A percentile compares a stretch with the other conserved stretches of the same genome.
phyloP scores from a whole-genome alignment of 1,140 invertebrate species.

The Aphaenogaster ashmeadi region DNA sequence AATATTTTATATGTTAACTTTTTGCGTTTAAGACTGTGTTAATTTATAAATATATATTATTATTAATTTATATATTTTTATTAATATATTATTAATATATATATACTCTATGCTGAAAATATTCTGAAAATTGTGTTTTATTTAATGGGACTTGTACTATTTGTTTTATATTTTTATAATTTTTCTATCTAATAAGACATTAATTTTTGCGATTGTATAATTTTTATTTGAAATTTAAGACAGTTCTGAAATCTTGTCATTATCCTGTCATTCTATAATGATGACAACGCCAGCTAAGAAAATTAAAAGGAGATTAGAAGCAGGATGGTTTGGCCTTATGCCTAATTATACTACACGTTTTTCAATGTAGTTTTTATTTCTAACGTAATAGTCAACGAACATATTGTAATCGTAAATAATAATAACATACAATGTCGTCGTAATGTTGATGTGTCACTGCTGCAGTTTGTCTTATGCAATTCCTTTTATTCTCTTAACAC shows the following conservation, averaged over 20 bases:
- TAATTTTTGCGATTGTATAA: background rate
- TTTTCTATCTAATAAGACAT: background rate
- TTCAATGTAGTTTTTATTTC: slow-evolving; percentile 79
- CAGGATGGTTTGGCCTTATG: background rate
- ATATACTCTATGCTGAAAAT: background rate
- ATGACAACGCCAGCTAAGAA: background rate
- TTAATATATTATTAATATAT: background rate
- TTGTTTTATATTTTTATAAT: background rate
- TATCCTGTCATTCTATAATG: background rate
- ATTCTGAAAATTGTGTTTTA: background rate
- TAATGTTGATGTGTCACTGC: slow-evolving; percentile 33
- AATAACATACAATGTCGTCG: slow-evolving; percentile 77
- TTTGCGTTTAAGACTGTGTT: background rate
- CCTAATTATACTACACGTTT: slow-evolving; percentile 37
- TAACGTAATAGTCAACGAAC: slow-evolving; percentile 84
- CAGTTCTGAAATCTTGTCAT: background rate
- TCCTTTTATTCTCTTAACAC: slow-evolving; percentile 19
- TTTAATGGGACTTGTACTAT: background rate
- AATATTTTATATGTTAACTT: slow-evolving; percentile 13
- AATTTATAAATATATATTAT: background rate
- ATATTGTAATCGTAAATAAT: slow-evolving; percentile 81
- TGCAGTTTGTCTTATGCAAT: slow-evolving; percentile 17
- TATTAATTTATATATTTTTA: too few relatives aligned
- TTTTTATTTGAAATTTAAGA: slow-evolving; percentile 15
- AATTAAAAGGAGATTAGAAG: background rate